Percentiles rank a stretch among this genome's conserved stretches.
Evolutionary conservation across 2,113 vertebrate species (phyloP).

Genomic region (Rana temporaria): DNA sequence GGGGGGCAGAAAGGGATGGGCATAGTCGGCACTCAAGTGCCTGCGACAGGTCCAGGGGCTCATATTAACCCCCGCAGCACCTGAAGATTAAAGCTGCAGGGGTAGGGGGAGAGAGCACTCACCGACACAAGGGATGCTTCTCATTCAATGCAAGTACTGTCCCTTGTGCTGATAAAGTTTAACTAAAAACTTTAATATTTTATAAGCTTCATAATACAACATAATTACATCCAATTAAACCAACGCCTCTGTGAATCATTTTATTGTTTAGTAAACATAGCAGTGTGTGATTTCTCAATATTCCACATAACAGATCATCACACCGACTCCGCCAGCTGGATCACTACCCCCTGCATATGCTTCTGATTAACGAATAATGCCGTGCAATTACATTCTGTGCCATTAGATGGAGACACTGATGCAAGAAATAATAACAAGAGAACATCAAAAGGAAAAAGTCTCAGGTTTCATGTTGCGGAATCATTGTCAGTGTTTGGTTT

Average conservation of each 20-base stretch:
- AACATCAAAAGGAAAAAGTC: neutral
- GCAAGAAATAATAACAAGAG: neutral
- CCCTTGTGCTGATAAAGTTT: too few relatives aligned
- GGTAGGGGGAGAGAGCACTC: too few relatives aligned
- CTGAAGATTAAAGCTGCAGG: too few relatives aligned
- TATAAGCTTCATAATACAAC: too few relatives aligned
- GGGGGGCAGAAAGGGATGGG: too few relatives aligned
- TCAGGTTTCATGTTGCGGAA: neutral
- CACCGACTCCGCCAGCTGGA: neutral
- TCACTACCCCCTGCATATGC: neutral
- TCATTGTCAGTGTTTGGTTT: neutral
- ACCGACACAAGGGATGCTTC: too few relatives aligned
- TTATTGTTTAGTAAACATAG: neutral
- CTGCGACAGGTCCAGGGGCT: too few relatives aligned
- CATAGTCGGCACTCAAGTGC: too few relatives aligned
- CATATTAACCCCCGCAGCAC: too few relatives aligned
- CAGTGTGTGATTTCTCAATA: neutral
- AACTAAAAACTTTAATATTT: too few relatives aligned
- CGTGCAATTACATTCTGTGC: neutral
- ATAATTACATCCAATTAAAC: neutral
- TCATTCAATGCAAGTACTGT: too few relatives aligned
- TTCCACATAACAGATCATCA: neutral
- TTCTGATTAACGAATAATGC: neutral
- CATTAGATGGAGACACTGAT: conserved; percentile 44
- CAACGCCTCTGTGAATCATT: conserved; percentile 16